Base-by-base conservation (phyloP, 2,797 vertebrate genomes). In the Dermochelys coriacea region DNA sequence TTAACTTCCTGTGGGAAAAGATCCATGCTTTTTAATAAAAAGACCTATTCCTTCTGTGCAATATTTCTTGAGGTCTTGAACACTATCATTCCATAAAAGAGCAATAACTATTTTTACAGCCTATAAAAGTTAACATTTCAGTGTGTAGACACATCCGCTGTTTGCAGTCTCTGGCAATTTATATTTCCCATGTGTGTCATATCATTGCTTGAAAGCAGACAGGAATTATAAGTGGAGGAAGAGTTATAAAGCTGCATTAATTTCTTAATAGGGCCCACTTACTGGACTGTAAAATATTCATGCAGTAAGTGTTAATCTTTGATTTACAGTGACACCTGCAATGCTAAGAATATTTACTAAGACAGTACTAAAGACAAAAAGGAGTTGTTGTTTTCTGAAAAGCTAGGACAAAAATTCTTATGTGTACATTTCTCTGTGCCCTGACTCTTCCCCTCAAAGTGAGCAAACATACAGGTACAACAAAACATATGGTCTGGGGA, bases 201-300 rank as follows among this genome's bases (percentile, higher is more conserved):
- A 47, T 52, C 18, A 5, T 54, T 94, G 82, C 55, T 86, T 92
- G 12, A 92, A 96, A n/a, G 37, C 79, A 93, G 90, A 93, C 86
- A 91, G 80, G 49, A 91, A 93, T 82, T 82, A 82, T 19, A 16
- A n/a, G 83, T 93, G 2, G 25, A 15, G 52, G 19, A 90, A 81
- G 47, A 89, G 34, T 88, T 82, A 77, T 78, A 75, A 19, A 80
- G 11, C 18, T 54, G 29, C 82, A 91, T 89, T 86, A 61, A 87
- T 94, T 92, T 93, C 90, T 93, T 95, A 93, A 88, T 87, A 95
- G 94, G 59, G 16, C 31, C 55, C 82, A 54, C 61, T 83, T 84
- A 95, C 49, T 11, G 49, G 45, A 4, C 57, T 61, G 61, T 90
- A 81, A 95, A 97, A 93, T 88, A 94, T 77, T 82, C 84, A 86